These are phyloP conservation scores for Halichoeres trimaculatus DNA, from an alignment of 2,113 vertebrate species.

Conservation along the genomic window DNA sequence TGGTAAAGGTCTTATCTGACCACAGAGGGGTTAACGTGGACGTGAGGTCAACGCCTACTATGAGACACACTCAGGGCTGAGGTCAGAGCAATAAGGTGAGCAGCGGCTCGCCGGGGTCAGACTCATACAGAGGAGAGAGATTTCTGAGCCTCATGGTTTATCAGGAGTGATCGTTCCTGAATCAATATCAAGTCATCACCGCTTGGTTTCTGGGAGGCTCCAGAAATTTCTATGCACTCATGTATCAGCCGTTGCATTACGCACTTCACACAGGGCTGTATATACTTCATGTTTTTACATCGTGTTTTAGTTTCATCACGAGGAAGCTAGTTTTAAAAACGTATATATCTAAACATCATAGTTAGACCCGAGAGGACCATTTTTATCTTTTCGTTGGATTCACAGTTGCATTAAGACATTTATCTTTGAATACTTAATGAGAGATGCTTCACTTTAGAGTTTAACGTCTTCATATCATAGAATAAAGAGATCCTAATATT, in stretches of 20 bases:
- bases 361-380: constrained; percentile 23
- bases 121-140: not conserved
- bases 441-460: constrained; percentile 13
- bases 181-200: not conserved
- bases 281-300: constrained; percentile 31
- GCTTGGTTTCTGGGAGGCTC: constrained; percentile 5
- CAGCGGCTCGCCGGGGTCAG: not conserved
- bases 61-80: constrained; percentile 43
- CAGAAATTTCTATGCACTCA: constrained; percentile 33
- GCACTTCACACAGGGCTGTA: constrained; percentile 44
- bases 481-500: constrained; percentile 17
- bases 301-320: constrained; percentile 32
- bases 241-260: constrained; percentile 16
- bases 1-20: not conserved
- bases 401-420: constrained; percentile 36
- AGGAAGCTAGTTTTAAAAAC: constrained; percentile 19
- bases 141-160: not conserved
- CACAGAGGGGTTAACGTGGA: not conserved
- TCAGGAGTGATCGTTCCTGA: not conserved
- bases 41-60: not conserved
- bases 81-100: constrained; percentile 55
- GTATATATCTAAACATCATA: constrained; percentile 6
- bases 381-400: constrained; percentile 41
- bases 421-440: constrained; percentile 15
- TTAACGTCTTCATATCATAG: constrained; percentile 24